Evolutionary conservation across 2,797 vertebrate species (phyloP).

Genomic region (Distichodus sexfasciatus): DNA sequence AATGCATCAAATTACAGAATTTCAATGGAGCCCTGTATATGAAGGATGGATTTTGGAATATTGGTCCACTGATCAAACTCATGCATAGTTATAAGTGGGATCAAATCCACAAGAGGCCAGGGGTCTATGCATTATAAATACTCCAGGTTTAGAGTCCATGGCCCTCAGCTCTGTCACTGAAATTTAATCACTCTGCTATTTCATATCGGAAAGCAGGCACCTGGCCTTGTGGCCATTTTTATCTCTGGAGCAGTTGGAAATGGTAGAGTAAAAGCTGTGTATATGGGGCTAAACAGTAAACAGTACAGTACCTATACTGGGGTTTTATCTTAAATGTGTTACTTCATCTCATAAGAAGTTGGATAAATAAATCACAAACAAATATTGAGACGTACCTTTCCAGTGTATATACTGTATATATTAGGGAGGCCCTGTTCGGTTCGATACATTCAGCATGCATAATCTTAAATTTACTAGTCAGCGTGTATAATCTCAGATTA

Average conservation of each 20-base stretch:
- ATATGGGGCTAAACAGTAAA: too few species aligned
- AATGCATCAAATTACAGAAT: constrained; percentile 9
- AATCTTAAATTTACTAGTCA: too few species aligned
- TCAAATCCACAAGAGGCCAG: neutral
- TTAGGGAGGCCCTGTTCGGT: too few species aligned
- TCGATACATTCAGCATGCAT: too few species aligned
- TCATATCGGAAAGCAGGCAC: neutral
- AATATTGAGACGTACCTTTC: too few species aligned
- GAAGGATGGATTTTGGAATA: constrained; percentile 7
- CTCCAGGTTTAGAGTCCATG: neutral
- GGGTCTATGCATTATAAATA: neutral
- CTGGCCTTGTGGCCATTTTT: neutral
- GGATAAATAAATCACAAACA: too few species aligned
- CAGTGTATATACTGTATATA: too few species aligned
- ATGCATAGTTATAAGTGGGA: constrained; percentile 18
- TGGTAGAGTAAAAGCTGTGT: too few species aligned
- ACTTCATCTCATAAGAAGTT: too few species aligned
- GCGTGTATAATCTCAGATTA: too few species aligned
- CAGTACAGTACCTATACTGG: too few species aligned
- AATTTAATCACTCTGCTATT: neutral
- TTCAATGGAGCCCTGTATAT: neutral
- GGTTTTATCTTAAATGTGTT: too few species aligned
- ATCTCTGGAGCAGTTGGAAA: neutral
- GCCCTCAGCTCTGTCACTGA: neutral
- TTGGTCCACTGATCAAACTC: constrained; percentile 6